phyloP scores from a whole-genome alignment of 2,888 invertebrate genomes.

The Heliconius aoede region DNA sequence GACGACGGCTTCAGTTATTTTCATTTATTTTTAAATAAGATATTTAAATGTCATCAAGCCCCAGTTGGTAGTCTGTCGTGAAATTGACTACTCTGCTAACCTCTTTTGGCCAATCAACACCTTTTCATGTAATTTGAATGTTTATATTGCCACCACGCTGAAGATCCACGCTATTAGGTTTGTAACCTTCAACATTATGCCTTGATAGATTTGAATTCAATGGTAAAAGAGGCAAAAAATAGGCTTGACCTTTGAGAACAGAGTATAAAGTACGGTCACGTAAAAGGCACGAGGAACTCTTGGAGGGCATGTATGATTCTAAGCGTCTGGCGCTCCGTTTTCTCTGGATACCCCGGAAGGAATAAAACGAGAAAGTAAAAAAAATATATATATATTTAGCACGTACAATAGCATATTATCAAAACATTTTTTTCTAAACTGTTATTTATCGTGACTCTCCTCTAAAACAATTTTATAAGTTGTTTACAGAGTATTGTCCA shows the following conservation, averaged over 20 bases:
- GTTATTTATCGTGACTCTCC: background rate
- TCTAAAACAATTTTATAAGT: constrained; percentile 14
- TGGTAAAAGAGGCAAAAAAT: too few species aligned
- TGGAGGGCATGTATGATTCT: too few species aligned
- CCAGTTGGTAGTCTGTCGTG: constrained; percentile 1
- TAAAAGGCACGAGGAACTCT: too few species aligned
- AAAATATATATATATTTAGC: background rate
- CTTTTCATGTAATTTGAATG: constrained; percentile 10
- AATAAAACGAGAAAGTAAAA: background rate
- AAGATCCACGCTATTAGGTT: too few species aligned
- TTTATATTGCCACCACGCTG: background rate
- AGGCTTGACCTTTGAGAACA: too few species aligned
- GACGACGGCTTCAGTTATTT: background rate
- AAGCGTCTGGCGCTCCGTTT: background rate
- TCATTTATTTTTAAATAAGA: background rate
- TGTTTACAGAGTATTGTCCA: constrained; percentile 8
- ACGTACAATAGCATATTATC: background rate
- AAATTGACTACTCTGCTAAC: constrained; percentile 1
- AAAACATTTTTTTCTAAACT: background rate
- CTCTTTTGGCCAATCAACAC: background rate
- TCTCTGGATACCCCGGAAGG: background rate
- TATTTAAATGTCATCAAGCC: background rate
- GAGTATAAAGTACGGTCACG: too few species aligned
- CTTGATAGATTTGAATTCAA: too few species aligned
- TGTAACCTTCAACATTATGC: too few species aligned